Evolutionary conservation across 2,113 vertebrate genomes (phyloP).

Genomic region (Forbesichthys papilliferus): DNA sequence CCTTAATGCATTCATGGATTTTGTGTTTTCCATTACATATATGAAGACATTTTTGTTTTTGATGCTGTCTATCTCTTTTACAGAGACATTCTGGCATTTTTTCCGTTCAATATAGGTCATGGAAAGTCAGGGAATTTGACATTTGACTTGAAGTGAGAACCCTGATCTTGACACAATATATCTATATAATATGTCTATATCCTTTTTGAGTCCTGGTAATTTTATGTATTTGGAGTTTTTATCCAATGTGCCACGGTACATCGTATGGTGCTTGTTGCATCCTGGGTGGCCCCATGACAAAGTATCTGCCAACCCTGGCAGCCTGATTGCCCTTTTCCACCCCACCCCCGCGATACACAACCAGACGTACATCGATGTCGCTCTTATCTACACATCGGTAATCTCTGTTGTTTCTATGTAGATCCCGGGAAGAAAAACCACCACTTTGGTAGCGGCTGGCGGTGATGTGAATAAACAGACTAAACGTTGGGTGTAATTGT

Average conservation of each 20-base stretch:
- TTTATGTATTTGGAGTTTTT: conserved; percentile 24
- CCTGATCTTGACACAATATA: too few relatives aligned
- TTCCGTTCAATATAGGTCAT: too few relatives aligned
- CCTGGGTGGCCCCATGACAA: conserved; percentile 39
- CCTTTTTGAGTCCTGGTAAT: background rate
- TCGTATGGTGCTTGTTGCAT: conserved; percentile 38
- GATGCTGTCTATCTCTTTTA: too few relatives aligned
- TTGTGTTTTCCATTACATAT: too few relatives aligned
- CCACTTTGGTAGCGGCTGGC: conserved; percentile 50
- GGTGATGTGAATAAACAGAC: conserved; percentile 57
- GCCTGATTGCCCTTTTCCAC: background rate
- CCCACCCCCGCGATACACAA: background rate
- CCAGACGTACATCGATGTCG: conserved; percentile 43
- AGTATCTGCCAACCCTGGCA: background rate
- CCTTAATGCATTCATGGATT: too few relatives aligned
- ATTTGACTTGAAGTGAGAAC: too few relatives aligned
- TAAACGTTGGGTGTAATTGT: conserved; percentile 50
- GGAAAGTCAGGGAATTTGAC: too few relatives aligned
- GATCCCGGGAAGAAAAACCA: conserved; percentile 25
- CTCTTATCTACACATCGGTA: conserved; percentile 50
- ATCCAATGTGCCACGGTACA: conserved; percentile 27
- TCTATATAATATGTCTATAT: background rate
- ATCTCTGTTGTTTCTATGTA: conserved; percentile 54
- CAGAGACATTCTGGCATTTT: too few relatives aligned
- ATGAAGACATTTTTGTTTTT: too few relatives aligned